Evolutionary conservation across 2,888 invertebrate species (phyloP), one percentile per base, ranked within the genome.

Genomic region (Hermaeophaga mercurialis): DNA sequence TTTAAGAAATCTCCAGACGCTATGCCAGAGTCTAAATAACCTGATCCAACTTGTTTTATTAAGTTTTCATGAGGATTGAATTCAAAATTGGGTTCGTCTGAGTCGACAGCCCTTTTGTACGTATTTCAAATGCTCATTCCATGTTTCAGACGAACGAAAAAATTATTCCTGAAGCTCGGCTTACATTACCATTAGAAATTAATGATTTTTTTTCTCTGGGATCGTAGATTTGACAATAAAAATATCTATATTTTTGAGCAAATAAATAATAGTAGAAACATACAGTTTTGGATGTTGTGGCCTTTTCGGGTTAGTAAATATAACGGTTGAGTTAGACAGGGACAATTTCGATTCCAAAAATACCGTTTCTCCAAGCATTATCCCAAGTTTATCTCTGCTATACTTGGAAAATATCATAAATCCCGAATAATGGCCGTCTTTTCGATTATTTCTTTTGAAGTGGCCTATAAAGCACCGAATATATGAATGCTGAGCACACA

Each of bases 31-130:
- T n/a, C n/a, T n/a, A 63, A 62, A 62, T 64, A 64, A 64, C 63
- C 62, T 59, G 58, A 56, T 58, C 56, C 46, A 65, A 59, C 56
- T 53, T 59, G 58, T 65, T 65, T 65, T 67, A 69, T 69, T 65
- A 69, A 69, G 59, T 63, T 69, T 69, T 66, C 66, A 66, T 66
- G 67, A 67, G 58, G 58, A 53, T 48, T 56, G 66, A 66, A 67
- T 69, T 61, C 63, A 62, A 66, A 69, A 69, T 67, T 67, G 64
- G 60, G 52, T 48, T 58, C 56, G 65, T 65, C 61, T 61, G 57
- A 46, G 50, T 62, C 62, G 58, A 63, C 64, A 62, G 46, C 45
- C 53, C 57, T 53, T 58, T 52, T 58, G 48, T 58, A 47, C 54
- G 54, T 56, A 56, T 56, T 54, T 45, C 34, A 61, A 56, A 54